Evolutionary conservation across 2,888 invertebrate genomes (phyloP), one percentile per base, ranked within the genome.

Genomic region (Synergus laeviventris): DNA sequence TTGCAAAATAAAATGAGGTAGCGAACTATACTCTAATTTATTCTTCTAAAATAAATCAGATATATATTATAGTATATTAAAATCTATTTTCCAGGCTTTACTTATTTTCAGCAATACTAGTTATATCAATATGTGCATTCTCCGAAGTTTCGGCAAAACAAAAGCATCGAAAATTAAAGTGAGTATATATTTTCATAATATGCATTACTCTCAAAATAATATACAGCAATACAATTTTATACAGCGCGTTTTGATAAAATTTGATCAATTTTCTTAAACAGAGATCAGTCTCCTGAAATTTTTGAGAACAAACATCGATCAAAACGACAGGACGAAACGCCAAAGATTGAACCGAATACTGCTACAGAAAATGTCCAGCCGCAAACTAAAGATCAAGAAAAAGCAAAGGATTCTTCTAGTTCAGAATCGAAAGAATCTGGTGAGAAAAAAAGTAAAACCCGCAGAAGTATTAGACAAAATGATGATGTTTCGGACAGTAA

Each of bases 41-140:
- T n/a, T n/a, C 31, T 31, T 31, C 0, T 31, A 31, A 31, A 31
- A 7, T 31, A 31, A 31, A 31, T 31, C 7, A 31, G 31, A 31
- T 31, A 31, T 31, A 31, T 31, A 31, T 24, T 60, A 12, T 7
- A 60, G 31, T n/a, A n/a, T 12, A 24, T 14, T 36, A n/a, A 36
- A 2, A 42, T 42, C 7, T 45, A 21, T 66, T 66, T 2, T 49
- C 8, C 14, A 66, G 64, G 42, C 24, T 66, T 4, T 42, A 42
- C 24, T 14, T 66, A 45, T 14, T 66, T 11, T 24, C 42, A 24
- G 24, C 42, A 14, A 24, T 66, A 21, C 21, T 66, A 8, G 14
- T 66, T 14, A 21, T 66, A 42, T 45, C 64, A 66, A 66, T 66
- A 24, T 66, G 21, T 66, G 64, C 24, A 18, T 24, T 66, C 16